Percentiles rank a stretch among this genome's conserved stretches.
Evolutionary conservation across 2,797 vertebrate species (phyloP).

Genomic region (Pteronotus mesoamericanus): DNA sequence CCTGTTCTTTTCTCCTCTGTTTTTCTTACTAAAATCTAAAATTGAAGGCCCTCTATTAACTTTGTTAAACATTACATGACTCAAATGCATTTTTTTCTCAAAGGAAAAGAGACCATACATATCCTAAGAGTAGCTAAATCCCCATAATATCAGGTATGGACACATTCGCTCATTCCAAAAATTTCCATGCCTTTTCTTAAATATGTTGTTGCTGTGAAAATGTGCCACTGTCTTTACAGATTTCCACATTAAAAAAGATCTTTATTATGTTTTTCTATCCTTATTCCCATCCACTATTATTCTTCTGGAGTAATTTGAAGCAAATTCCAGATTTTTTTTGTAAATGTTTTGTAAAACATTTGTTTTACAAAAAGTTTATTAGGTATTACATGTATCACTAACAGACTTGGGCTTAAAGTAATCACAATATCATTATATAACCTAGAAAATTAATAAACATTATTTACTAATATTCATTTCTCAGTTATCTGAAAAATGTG

Average conservation of each 20-base stretch:
- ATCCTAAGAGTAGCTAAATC: not conserved
- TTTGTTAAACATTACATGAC: not conserved
- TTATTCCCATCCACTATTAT: not conserved
- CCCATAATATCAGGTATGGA: not conserved
- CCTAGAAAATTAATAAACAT: not conserved
- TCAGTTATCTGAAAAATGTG: not conserved
- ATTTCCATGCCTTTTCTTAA: not conserved
- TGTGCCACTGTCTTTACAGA: not conserved
- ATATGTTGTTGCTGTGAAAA: not conserved
- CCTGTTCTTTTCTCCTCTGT: not conserved
- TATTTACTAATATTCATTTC: not conserved
- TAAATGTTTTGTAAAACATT: no score
- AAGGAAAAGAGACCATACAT: not conserved
- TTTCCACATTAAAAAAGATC: not conserved
- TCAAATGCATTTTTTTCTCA: not conserved
- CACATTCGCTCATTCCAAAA: not conserved
- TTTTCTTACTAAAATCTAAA: slow-evolving; percentile 8
- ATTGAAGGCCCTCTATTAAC: not conserved
- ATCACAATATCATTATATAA: not conserved
- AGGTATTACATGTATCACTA: not conserved
- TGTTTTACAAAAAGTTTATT: not conserved
- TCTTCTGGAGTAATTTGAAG: slow-evolving; percentile 8
- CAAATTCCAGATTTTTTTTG: not conserved
- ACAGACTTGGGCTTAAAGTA: not conserved
- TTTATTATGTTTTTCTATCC: not conserved